Conservation (phyloP, 2,888 invertebrate genomes). For the Meiosimyza platycephala region DNA sequence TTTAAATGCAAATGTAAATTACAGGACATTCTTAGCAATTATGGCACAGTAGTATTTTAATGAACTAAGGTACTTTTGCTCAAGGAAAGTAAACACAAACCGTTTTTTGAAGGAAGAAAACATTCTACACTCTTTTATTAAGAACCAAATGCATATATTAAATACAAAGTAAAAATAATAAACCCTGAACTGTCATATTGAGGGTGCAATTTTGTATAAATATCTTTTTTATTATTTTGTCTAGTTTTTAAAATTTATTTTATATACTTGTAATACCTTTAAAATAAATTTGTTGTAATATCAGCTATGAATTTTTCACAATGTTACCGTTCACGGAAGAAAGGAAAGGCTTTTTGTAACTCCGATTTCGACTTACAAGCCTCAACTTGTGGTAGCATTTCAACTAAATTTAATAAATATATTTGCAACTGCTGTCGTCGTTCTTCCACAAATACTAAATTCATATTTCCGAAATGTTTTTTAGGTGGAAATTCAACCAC, state of each 20-base stretch:
- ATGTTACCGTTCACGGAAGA: constrained; percentile 77
- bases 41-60: too few relatives aligned
- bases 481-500: constrained; percentile 94
- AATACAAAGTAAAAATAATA: constrained; percentile 6
- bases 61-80: too few relatives aligned
- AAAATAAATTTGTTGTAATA: too few relatives aligned
- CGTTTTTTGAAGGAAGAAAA: too few relatives aligned
- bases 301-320: neutral
- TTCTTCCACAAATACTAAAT: constrained; percentile 87
- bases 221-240: neutral
- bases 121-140: too few relatives aligned
- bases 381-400: constrained; percentile 82
- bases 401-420: constrained; percentile 86
- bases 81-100: too few relatives aligned
- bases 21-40: too few relatives aligned
- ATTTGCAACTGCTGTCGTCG: constrained; percentile 86
- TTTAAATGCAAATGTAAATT: too few relatives aligned
- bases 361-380: constrained; percentile 81
- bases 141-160: too few relatives aligned
- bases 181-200: too few relatives aligned
- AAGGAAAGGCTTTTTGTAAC: constrained; percentile 84
- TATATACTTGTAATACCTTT: too few relatives aligned
- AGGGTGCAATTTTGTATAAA: too few relatives aligned
- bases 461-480: constrained; percentile 92
- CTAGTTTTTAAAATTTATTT: neutral